Evolutionary conservation across 2,113 vertebrate species (phyloP).

Genomic region (Cynoglossus semilaevis): DNA sequence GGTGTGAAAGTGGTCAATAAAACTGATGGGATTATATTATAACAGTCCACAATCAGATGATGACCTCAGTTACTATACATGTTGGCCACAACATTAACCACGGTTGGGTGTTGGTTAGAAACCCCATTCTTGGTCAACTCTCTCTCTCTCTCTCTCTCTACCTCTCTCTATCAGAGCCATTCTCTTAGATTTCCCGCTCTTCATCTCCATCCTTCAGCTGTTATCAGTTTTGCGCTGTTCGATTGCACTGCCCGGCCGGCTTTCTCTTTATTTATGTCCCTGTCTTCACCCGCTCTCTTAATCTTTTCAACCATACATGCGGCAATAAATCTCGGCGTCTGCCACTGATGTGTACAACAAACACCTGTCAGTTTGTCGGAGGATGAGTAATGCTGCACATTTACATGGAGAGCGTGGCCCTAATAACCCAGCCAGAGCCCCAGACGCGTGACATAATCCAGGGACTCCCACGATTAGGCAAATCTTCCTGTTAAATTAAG

Average conservation of each 20-base stretch:
- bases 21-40: no score
- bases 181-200: no score
- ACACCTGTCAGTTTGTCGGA: conserved; percentile 39
- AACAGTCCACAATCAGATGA: no score
- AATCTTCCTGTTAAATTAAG: conserved; percentile 49
- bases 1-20: no score
- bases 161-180: conserved; percentile 21
- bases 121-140: no score
- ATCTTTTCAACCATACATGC: conserved; percentile 33
- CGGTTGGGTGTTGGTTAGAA: no score
- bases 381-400: conserved; percentile 43
- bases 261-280: conserved; percentile 49
- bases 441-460: conserved; percentile 27
- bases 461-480: conserved; percentile 32
- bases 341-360: conserved; percentile 30
- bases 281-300: conserved; percentile 27
- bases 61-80: no score
- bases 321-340: conserved; percentile 44
- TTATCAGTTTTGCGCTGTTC: conserved; percentile 41
- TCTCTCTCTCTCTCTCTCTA: conserved; percentile 8
- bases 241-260: conserved; percentile 29
- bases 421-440: conserved; percentile 10
- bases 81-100: no score
- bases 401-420: conserved; percentile 14
- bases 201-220: no score